A percentile compares a stretch with the other conserved stretches of the same genome.
These are phyloP conservation scores for Syrmaticus mikado DNA, from an alignment of 2,113 vertebrate species.

Conservation along the genomic window DNA sequence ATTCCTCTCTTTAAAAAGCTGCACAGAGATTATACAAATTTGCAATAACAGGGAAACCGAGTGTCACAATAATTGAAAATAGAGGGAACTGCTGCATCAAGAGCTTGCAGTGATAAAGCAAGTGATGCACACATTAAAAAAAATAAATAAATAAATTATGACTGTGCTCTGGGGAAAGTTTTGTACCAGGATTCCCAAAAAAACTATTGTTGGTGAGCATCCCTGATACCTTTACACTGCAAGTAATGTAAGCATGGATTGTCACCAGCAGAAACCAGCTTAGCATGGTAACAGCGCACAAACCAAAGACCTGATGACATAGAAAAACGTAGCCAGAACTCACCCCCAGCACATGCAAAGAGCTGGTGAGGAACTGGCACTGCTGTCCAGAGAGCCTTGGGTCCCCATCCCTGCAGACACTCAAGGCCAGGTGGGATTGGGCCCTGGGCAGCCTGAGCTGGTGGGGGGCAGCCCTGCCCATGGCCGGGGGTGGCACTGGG, in stretches of 20 bases:
- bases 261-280: background rate
- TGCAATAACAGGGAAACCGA: slow-evolving; percentile 77
- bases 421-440: too few relatives aligned
- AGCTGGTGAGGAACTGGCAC: background rate
- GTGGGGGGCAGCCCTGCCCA: too few relatives aligned
- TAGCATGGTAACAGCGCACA: background rate
- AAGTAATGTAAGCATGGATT: background rate
- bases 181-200: background rate
- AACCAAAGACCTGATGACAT: background rate
- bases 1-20: background rate
- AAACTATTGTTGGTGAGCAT: background rate
- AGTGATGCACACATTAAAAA: background rate
- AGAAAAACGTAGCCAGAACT: background rate
- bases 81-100: background rate
- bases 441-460: too few relatives aligned
- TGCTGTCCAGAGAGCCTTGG: too few relatives aligned
- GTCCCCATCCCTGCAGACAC: too few relatives aligned
- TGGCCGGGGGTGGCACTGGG: too few relatives aligned
- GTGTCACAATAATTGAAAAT: background rate
- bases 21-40: background rate
- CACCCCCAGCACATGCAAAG: background rate
- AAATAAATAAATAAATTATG: background rate
- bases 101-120: background rate
- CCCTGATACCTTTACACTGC: background rate
- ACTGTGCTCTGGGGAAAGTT: background rate